Percentiles rank a stretch among this genome's conserved stretches.
phyloP scores from a whole-genome alignment of 2,888 invertebrate genomes.

The Acleris emargana region DNA sequence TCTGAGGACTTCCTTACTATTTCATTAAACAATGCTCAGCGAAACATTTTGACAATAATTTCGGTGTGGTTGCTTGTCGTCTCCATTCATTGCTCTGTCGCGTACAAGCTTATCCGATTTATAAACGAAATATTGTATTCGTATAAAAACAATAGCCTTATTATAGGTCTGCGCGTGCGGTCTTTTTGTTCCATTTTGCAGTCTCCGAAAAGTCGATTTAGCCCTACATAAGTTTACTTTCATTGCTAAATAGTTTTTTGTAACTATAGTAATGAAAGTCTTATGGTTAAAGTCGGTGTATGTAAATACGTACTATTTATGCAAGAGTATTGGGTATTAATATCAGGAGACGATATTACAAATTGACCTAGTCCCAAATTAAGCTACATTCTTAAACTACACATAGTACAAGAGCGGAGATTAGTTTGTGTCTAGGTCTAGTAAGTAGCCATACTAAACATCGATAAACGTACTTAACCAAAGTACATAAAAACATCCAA shows the following conservation, averaged over 20 bases:
- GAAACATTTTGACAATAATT: background rate
- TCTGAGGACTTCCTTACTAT: too few relatives aligned
- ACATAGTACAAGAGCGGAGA: too few relatives aligned
- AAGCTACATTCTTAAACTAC: too few relatives aligned
- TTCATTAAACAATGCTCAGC: background rate
- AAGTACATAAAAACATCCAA: too few relatives aligned
- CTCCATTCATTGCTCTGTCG: constrained; percentile 57
- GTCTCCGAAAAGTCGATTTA: constrained; percentile 44
- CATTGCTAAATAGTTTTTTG: constrained; percentile 34
- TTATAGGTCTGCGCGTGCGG: constrained; percentile 74
- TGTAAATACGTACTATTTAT: too few relatives aligned
- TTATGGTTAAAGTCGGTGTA: background rate
- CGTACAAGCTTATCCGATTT: constrained; percentile 79
- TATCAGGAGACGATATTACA: too few relatives aligned
- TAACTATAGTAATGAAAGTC: background rate
- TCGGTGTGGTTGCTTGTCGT: constrained; percentile 10
- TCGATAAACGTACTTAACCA: too few relatives aligned
- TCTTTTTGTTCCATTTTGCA: constrained; percentile 61
- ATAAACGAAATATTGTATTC: constrained; percentile 84
- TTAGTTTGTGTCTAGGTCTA: too few relatives aligned
- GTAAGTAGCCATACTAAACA: too few relatives aligned
- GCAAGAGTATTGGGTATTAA: too few relatives aligned
- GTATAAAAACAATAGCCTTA: constrained; percentile 83
- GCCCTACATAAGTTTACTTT: constrained; percentile 48
- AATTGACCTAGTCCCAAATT: too few relatives aligned